Base-by-base conservation (phyloP, 2,888 invertebrate species). In the Agrochola lychnidis region DNA sequence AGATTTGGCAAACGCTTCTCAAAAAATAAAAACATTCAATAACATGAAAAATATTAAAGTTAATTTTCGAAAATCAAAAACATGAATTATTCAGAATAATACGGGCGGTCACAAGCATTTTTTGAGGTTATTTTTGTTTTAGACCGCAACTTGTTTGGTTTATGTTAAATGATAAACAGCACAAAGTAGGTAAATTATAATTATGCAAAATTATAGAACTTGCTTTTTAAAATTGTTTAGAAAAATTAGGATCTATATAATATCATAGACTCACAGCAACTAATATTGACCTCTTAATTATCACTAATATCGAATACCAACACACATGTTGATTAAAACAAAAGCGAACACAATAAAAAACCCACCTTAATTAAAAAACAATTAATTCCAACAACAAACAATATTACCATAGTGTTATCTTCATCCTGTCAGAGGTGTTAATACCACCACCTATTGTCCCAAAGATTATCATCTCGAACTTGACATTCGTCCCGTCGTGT, bases 401-500 rank as follows among this genome's bases (percentile, higher is more conserved):
- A 64, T 45, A 87, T 85, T 81, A 83, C 19, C 79, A 83, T 86
- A 73, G n/a, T 66, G 36, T 74, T 83, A 78, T 85, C 76, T 73
- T 78, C 73, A 83, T 85, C 86, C 79, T 83, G 77, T 51, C 36
- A 71, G 66, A 88, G 82, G 89, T 88, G 89, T 88, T 87, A 90
- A 88, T 81, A 80, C 76, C 48, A 19, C 53, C 90, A 88, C 88
- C 91, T 88, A 89, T 91, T 91, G 91, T 90, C 86, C 83, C 62
- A 74, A 69, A 87, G 87, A 87, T 87, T 92, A 90, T 90, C 82
- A 73, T 81, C 78, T 79, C 51, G 9, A 81, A 87, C 89, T 95
- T 94, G 93, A 90, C 87, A 94, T 94, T 92, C 94, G 82, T 73
- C 73, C 72, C 85, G 57, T 30, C 51, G 68, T 70, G 73, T 81